Conservation (phyloP, 2,113 vertebrate species). For the Carassius auratus region DNA sequence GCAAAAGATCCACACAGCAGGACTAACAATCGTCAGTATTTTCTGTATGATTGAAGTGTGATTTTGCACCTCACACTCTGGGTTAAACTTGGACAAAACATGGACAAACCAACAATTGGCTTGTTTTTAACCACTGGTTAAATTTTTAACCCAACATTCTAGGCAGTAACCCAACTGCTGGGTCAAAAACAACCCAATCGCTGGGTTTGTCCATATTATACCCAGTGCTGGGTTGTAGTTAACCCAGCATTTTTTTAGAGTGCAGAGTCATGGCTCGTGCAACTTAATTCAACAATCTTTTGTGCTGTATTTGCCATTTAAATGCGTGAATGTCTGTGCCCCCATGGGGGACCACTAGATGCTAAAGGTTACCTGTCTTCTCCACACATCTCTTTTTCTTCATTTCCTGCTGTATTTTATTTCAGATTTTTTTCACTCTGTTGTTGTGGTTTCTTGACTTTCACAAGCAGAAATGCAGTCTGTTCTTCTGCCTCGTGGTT, state of each 20-base stretch:
- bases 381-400: constrained; percentile 13
- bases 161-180: too few relatives aligned
- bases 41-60: neutral
- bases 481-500: constrained; percentile 10
- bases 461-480: neutral
- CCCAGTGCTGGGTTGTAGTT: too few relatives aligned
- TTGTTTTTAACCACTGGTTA: too few relatives aligned
- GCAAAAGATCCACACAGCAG: neutral
- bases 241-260: too few relatives aligned
- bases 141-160: too few relatives aligned
- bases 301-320: constrained; percentile 26
- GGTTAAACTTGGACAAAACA: too few relatives aligned
- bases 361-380: constrained; percentile 41
- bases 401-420: neutral
- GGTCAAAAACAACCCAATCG: too few relatives aligned
- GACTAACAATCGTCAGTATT: neutral
- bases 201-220: too few relatives aligned
- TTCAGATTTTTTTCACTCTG: constrained; percentile 12
- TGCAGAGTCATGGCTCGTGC: neutral
- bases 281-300: neutral
- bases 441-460: constrained; percentile 16
- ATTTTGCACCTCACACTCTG: neutral
- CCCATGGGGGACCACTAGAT: neutral
- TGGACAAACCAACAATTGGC: too few relatives aligned
- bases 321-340: neutral